Conservation (phyloP, 30 jellyfish, hydroid and myxozoan species). For the Thelohanellus kitauei region DNA sequence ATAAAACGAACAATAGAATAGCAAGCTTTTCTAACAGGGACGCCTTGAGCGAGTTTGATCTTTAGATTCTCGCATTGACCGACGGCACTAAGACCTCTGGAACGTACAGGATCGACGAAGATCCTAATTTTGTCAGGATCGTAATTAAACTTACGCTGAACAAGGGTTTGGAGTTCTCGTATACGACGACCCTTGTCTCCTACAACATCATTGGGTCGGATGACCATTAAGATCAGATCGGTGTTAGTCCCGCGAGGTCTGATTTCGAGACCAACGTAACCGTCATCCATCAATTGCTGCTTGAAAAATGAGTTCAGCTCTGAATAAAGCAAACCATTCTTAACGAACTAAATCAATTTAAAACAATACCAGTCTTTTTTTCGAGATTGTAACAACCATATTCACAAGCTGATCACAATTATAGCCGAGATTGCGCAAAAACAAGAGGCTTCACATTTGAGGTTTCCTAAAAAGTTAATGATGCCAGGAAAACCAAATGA, state of each 20-base stretch:
- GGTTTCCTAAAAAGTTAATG: too few relatives aligned
- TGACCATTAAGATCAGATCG: slow-evolving; percentile 46
- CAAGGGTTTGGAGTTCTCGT: slow-evolving; percentile 61
- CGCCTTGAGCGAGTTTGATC: slow-evolving; percentile 55
- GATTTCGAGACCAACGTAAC: slow-evolving; percentile 86
- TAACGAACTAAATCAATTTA: too few relatives aligned
- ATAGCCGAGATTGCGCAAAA: too few relatives aligned
- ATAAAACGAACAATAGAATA: slow-evolving; percentile 87
- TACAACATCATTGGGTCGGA: slow-evolving; percentile 9
- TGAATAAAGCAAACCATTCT: slow-evolving; percentile 73
- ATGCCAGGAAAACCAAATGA: too few relatives aligned
- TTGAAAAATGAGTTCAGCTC: slow-evolving; percentile 56
- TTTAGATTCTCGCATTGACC: slow-evolving; percentile 78
- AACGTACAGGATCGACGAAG: slow-evolving; percentile 28
- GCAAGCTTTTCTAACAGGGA: slow-evolving; percentile 84
- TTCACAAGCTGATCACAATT: too few relatives aligned
- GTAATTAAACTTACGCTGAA: slow-evolving; percentile 51
- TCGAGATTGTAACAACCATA: too few relatives aligned
- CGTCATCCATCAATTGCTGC: slow-evolving; percentile 81
- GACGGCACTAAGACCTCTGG: slow-evolving; percentile 88
- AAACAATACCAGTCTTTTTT: too few relatives aligned
- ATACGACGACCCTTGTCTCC: slow-evolving; percentile 85
- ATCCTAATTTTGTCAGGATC: slow-evolving; percentile 36
- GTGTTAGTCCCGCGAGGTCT: slow-evolving; percentile 69
- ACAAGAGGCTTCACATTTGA: too few relatives aligned